Evolutionary conservation across 64 coral and sea anemone species (phyloP).

Genomic region (Montipora foliosa): DNA sequence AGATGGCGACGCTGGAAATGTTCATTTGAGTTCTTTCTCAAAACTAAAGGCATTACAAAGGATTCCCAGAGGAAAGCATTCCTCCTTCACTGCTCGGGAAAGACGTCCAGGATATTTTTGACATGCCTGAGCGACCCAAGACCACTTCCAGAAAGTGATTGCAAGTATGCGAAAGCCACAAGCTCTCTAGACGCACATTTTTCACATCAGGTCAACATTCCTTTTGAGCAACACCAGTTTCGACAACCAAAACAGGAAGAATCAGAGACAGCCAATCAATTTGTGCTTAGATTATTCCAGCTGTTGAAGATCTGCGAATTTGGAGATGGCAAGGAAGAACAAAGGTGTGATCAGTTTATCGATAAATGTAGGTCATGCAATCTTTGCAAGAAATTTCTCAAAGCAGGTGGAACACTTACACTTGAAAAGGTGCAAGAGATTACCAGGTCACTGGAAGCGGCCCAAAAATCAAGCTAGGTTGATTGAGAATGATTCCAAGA

Average conservation of each 20-base stretch:
- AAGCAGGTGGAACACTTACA: slow-evolving; percentile 17
- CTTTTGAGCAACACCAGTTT: slow-evolving; percentile 42
- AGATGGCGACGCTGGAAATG: slow-evolving; percentile 15
- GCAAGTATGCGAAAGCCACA: neutral
- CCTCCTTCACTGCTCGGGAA: slow-evolving; percentile 2
- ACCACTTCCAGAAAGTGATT: neutral
- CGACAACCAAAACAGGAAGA: slow-evolving; percentile 24
- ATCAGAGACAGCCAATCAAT: slow-evolving; percentile 29
- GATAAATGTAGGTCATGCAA: slow-evolving; percentile 23
- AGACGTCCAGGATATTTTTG: neutral
- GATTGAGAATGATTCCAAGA: slow-evolving; percentile 9
- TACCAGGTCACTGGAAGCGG: slow-evolving; percentile 58
- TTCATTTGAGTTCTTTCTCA: neutral
- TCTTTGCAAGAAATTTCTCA: slow-evolving; percentile 50
- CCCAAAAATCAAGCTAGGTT: neutral
- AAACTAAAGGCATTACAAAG: slow-evolving; percentile 2
- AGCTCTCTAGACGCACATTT: neutral
- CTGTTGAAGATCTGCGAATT: neutral
- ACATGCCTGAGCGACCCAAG: slow-evolving; percentile 7
- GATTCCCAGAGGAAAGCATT: slow-evolving; percentile 1
- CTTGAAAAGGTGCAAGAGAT: slow-evolving; percentile 11
- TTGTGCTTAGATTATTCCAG: slow-evolving; percentile 30
- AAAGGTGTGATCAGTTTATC: slow-evolving; percentile 10
- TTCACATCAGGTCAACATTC: slow-evolving; percentile 15
- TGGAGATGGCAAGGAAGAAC: neutral